Conservation (phyloP, 1,140 invertebrate species). For the Zophobas morio region DNA sequence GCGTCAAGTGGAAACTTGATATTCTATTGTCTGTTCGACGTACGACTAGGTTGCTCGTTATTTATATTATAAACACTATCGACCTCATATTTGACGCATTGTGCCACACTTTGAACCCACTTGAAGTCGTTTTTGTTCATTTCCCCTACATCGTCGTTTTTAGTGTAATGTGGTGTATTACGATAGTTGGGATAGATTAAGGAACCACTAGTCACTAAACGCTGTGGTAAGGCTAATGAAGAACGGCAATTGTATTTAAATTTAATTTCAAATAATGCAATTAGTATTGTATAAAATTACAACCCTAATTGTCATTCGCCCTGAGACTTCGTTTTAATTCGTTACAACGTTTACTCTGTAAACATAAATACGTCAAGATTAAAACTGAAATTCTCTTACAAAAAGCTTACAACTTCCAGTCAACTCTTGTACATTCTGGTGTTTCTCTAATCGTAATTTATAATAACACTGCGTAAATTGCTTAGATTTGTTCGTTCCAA, state of each 20-base stretch:
- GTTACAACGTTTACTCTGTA: constrained; percentile 38
- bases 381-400: constrained; percentile 42
- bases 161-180: too few species aligned
- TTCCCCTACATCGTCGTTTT: too few species aligned
- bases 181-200: too few species aligned
- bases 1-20: too few species aligned
- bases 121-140: too few species aligned
- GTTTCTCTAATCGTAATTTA: constrained; percentile 25
- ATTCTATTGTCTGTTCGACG: too few species aligned
- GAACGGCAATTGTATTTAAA: constrained; percentile 25
- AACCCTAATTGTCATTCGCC: constrained; percentile 41
- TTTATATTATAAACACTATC: too few species aligned
- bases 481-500: not conserved
- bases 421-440: constrained; percentile 19
- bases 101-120: too few species aligned
- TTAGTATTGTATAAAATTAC: constrained; percentile 43
- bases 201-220: not conserved
- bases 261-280: constrained; percentile 38
- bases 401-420: constrained; percentile 31
- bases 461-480: constrained; percentile 14
- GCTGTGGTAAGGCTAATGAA: constrained; percentile 15
- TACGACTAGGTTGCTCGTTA: too few species aligned
- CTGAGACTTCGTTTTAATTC: constrained; percentile 41
- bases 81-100: too few species aligned
- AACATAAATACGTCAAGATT: constrained; percentile 43